Evolutionary conservation across 2,888 invertebrate genomes (phyloP).

Genomic region (Cabera pusaria): DNA sequence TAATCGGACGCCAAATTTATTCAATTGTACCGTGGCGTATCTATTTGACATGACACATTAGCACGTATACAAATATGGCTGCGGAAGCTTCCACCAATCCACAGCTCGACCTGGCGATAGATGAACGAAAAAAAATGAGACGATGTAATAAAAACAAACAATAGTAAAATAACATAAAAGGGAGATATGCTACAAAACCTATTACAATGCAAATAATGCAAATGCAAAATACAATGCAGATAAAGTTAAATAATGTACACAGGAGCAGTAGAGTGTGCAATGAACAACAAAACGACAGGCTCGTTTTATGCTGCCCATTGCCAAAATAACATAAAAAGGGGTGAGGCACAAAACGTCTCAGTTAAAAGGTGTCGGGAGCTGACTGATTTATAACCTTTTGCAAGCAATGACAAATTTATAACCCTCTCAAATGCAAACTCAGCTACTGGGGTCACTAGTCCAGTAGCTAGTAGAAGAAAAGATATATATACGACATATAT

Average conservation of each 20-base stretch:
- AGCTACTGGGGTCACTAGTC: constrained; percentile 1
- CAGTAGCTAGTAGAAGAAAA: too few species aligned
- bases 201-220: too few species aligned
- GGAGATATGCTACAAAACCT: constrained; percentile 1
- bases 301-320: constrained; percentile 11
- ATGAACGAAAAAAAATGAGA: too few species aligned
- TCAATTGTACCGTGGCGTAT: too few species aligned
- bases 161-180: constrained; percentile 6
- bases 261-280: constrained; percentile 11
- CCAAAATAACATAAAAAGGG: constrained; percentile 19
- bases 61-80: too few species aligned
- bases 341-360: constrained; percentile 15
- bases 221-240: constrained; percentile 15
- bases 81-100: too few species aligned
- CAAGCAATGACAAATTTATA: constrained; percentile 14
- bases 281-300: constrained; percentile 6
- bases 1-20: too few species aligned
- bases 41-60: too few species aligned
- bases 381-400: constrained; percentile 14
- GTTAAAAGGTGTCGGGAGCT: constrained; percentile 17
- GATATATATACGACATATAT: too few species aligned
- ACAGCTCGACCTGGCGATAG: too few species aligned
- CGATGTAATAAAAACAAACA: too few species aligned
- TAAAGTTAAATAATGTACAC: constrained; percentile 7
- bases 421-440: constrained; percentile 11